Evolutionary conservation across 2,113 vertebrate species (phyloP), one percentile per base, ranked within the genome.

Genomic region (Brevimyrus niger): DNA sequence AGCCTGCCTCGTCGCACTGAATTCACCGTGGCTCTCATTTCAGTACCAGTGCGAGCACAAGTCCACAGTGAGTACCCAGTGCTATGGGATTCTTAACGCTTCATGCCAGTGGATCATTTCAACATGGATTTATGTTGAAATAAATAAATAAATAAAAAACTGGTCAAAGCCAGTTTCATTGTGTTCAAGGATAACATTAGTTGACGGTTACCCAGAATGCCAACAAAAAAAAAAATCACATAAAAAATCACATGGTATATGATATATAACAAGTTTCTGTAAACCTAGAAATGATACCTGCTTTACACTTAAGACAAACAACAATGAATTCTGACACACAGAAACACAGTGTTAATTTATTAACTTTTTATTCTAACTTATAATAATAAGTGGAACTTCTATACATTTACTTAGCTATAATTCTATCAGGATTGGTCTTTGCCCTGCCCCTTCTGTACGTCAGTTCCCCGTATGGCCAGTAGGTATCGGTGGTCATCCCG

Each of bases 71-170:
- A 94, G 93, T 92, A 93, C 90, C 90, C 91, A 91, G 91, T 19
- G 89, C 90, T 38, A 31, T 10, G 15, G 31, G 86, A 53, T 82
- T 53, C 86, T 38, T 5, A 65, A 85, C 92, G 82, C 90, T 92
- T 91, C 88, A 90, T 95, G 91, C 92, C 94, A 93, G 91, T 90
- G 91, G 93, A 93, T 94, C 91, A 93, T 94, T 94, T 88, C 50
- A 83, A 42, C 48, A 31, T 35, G 94, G 94, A 92, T 21, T 88
- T 80, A 48, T 50, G 4, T 27, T 27, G 3, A 2, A 15, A n/a
- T n/a, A 58, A 46, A 6, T 48, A 23, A 23, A 42, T 27, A 61
- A 19, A n/a, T 21, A 31, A 69, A 27, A 51, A 17, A 13, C 42
- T 69, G 58, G 58, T 31, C 27, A 58, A 42, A 69, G 90, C 92